phyloP scores from a whole-genome alignment of 1,140 invertebrate species.

The Mactra quadrangularis region DNA sequence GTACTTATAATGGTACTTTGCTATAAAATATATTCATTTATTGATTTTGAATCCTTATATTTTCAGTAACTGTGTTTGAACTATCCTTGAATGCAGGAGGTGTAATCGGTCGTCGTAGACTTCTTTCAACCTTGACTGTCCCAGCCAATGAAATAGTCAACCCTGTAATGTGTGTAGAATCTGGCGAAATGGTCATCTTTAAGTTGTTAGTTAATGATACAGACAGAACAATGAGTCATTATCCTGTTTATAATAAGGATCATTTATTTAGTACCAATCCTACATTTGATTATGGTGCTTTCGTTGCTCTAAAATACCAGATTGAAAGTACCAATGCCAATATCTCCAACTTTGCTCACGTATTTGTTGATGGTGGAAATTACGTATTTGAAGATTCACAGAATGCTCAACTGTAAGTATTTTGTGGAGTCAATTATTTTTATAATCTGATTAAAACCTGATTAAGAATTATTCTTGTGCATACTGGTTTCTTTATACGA shows the following conservation, averaged over 20 bases:
- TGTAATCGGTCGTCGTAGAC: slow-evolving; percentile 60
- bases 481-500: no score
- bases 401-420: slow-evolving; percentile 63
- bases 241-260: slow-evolving; percentile 79
- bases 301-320: slow-evolving; percentile 74
- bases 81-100: slow-evolving; percentile 22
- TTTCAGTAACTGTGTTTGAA: slow-evolving; percentile 52
- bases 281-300: slow-evolving; percentile 80
- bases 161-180: slow-evolving; percentile 78
- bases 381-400: slow-evolving; percentile 80
- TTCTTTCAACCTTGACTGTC: slow-evolving; percentile 72
- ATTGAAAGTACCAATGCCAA: slow-evolving; percentile 79
- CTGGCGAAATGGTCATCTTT: slow-evolving; percentile 78
- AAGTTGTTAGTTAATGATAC: slow-evolving; percentile 73
- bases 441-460: no score
- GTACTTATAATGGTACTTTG: no score
- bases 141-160: slow-evolving; percentile 77
- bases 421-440: neutral
- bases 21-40: no score
- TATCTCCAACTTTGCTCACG: slow-evolving; percentile 76
- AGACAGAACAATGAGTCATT: slow-evolving; percentile 77
- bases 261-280: slow-evolving; percentile 81
- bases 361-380: slow-evolving; percentile 79
- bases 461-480: no score
- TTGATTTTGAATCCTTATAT: no score